A percentile compares a stretch with the other conserved stretches of the same genome.
These are phyloP conservation scores for Nesometra sesokonis DNA, from an alignment of 35 echinoderm and acorn worm species.

Conservation along the genomic window DNA sequence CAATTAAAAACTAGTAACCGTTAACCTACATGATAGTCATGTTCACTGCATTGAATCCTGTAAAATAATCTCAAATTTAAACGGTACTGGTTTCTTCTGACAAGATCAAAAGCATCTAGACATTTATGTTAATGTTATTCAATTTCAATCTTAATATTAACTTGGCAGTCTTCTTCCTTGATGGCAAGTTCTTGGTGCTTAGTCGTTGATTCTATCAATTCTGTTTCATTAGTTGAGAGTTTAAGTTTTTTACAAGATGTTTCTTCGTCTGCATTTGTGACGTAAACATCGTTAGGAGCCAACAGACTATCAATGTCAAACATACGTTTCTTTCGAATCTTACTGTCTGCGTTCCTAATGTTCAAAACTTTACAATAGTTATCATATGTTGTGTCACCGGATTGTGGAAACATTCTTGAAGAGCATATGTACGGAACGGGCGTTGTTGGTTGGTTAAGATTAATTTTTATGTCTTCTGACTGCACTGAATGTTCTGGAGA, in stretches of 20 bases:
- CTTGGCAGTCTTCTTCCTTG: neutral
- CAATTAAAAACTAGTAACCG: too few species aligned
- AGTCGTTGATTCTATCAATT: neutral
- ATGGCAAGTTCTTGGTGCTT: neutral
- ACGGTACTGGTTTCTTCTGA: too few species aligned
- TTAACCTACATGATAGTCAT: too few species aligned
- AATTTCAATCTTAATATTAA: neutral
- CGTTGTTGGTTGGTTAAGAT: neutral
- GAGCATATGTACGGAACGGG: neutral
- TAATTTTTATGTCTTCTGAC: neutral
- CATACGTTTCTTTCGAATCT: neutral
- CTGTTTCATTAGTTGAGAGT: neutral
- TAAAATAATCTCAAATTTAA: too few species aligned
- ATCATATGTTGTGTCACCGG: neutral
- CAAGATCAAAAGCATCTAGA: too few species aligned
- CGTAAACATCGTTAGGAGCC: neutral
- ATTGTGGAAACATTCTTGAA: neutral
- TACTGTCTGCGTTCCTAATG: neutral
- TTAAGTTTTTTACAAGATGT: neutral
- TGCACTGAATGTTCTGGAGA: neutral
- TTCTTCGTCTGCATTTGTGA: neutral
- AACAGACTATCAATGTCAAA: constrained; percentile 11
- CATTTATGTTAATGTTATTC: neutral
- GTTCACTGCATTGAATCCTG: too few species aligned
- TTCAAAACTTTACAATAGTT: too few species aligned